These are phyloP conservation scores for Cephus runcator DNA, from an alignment of 2,888 invertebrate species.

Conservation along the genomic window DNA sequence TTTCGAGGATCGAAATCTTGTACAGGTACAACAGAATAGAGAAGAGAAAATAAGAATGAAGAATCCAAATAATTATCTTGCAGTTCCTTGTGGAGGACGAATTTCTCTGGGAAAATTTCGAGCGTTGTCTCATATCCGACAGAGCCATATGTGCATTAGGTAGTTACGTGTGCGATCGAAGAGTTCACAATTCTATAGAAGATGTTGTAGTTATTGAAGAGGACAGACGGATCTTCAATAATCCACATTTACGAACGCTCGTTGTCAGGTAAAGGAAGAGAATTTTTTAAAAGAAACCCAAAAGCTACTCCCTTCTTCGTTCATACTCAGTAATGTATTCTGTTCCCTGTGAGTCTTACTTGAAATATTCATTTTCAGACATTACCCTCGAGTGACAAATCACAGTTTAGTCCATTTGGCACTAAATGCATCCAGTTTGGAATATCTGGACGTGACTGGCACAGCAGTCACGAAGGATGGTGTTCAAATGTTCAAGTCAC, in stretches of 20 bases:
- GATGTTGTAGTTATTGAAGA: slow-evolving; percentile 46
- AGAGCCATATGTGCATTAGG: slow-evolving; percentile 58
- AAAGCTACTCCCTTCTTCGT: neutral
- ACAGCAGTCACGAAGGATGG: slow-evolving; percentile 74
- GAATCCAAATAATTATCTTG: slow-evolving; percentile 5
- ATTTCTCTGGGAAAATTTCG: slow-evolving; percentile 28
- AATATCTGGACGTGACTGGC: slow-evolving; percentile 74
- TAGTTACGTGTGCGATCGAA: slow-evolving; percentile 45
- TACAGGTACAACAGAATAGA: slow-evolving; percentile 31
- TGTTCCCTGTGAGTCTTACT: neutral
- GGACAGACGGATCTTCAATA: slow-evolving; percentile 48
- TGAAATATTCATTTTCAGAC: slow-evolving; percentile 59
- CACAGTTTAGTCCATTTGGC: slow-evolving; percentile 72
- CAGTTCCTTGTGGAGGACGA: slow-evolving; percentile 35
- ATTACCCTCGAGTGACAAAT: slow-evolving; percentile 74
- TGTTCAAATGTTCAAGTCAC: slow-evolving; percentile 70
- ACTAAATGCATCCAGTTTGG: slow-evolving; percentile 71
- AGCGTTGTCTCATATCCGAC: slow-evolving; percentile 49
- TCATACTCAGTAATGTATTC: neutral
- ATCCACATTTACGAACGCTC: slow-evolving; percentile 57
- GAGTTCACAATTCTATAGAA: slow-evolving; percentile 42
- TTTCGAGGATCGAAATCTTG: slow-evolving; percentile 46
- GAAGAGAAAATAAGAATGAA: neutral
- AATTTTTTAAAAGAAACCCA: neutral
- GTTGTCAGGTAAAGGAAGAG: slow-evolving; percentile 52